Evolutionary conservation across 2,888 invertebrate species (phyloP).

Genomic region (Hirtodrosophila alboralis): DNA sequence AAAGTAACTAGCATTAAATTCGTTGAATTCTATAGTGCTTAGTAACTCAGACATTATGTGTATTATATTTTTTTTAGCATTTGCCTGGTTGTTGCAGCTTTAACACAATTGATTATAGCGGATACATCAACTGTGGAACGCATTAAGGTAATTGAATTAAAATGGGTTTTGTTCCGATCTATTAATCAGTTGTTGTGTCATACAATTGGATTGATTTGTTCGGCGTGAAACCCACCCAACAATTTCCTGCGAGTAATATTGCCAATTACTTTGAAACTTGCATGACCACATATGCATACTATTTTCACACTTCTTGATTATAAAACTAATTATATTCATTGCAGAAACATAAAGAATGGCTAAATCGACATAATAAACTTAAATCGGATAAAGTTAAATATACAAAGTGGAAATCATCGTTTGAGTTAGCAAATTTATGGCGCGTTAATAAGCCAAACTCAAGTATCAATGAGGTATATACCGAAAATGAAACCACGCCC

Average conservation of each 20-base stretch:
- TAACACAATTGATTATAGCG: slow-evolving; percentile 54
- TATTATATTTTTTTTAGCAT: slow-evolving; percentile 56
- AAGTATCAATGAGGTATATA: slow-evolving; percentile 81
- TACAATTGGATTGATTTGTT: too few relatives aligned
- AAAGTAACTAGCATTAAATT: too few relatives aligned
- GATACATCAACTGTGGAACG: slow-evolving; percentile 80
- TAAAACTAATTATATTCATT: neutral
- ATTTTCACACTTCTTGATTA: too few relatives aligned
- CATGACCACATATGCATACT: too few relatives aligned
- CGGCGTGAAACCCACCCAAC: too few relatives aligned
- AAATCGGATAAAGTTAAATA: slow-evolving; percentile 46
- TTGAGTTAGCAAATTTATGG: slow-evolving; percentile 77
- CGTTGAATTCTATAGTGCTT: too few relatives aligned
- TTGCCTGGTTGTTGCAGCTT: slow-evolving; percentile 60
- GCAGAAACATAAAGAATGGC: slow-evolving; percentile 84
- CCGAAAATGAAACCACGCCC: slow-evolving; percentile 73
- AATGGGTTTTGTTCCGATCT: too few relatives aligned
- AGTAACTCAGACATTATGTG: too few relatives aligned
- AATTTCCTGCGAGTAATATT: too few relatives aligned
- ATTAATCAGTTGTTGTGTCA: too few relatives aligned
- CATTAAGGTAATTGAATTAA: slow-evolving; percentile 69
- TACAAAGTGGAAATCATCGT: slow-evolving; percentile 49
- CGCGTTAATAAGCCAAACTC: slow-evolving; percentile 63
- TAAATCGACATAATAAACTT: slow-evolving; percentile 75
- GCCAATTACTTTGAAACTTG: too few relatives aligned